Percentiles rank a stretch among this genome's conserved stretches.
phyloP scores from a whole-genome alignment of 2,888 invertebrate genomes.

The Platycnemis pennipes region DNA sequence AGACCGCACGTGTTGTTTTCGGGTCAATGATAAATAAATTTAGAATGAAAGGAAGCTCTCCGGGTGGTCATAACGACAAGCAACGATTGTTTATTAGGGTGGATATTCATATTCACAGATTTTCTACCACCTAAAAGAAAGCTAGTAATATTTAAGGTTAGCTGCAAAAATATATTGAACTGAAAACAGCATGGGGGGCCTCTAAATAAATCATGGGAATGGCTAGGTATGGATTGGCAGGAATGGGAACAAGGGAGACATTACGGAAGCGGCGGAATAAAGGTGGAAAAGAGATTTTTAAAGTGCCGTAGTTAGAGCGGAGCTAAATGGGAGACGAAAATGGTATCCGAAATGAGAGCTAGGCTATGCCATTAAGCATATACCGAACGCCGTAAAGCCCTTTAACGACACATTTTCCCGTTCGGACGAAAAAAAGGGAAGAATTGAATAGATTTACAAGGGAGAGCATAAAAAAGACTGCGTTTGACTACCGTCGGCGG shows the following conservation, averaged over 20 bases:
- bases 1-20: too few species aligned
- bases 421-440: neutral
- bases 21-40: too few species aligned
- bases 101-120: too few species aligned
- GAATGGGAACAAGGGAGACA: neutral
- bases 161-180: too few species aligned
- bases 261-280: slow-evolving; percentile 2
- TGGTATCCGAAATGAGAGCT: neutral
- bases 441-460: slow-evolving; percentile 28
- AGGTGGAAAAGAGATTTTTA: slow-evolving; percentile 3
- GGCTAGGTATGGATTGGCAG: neutral
- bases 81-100: too few species aligned
- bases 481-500: neutral
- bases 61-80: too few species aligned
- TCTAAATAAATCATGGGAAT: neutral
- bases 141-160: too few species aligned
- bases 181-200: neutral
- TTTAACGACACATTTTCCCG: neutral
- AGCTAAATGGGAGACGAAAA: slow-evolving; percentile 10
- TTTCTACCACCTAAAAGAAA: too few species aligned
- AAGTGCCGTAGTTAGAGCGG: neutral
- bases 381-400: slow-evolving; percentile 8
- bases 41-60: too few species aligned
- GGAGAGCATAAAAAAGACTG: neutral
- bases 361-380: neutral